Evolutionary conservation across 2,888 invertebrate species (phyloP), one percentile per base, ranked within the genome.

Genomic region (Drosophila anomalipes): DNA sequence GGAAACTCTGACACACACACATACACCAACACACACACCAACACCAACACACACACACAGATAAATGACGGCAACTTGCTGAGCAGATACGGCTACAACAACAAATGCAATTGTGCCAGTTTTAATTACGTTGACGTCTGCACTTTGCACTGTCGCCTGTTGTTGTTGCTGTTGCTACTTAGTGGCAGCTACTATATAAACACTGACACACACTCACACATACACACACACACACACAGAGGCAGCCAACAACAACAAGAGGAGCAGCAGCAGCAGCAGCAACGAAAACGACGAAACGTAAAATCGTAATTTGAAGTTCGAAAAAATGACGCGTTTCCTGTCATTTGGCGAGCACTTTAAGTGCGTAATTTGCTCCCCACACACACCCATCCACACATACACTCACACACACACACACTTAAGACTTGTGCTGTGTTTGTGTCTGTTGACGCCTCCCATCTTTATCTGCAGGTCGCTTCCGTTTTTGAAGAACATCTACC

Each of bases 311-410:
- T 88, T 88, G 88, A 90, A 88, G 90, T 90, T 88, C 88, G 90
- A 90, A 88, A 90, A 88, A 90, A 90, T 90, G 90, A 90, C 91
- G 90, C 90, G 90, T 83, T 90, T 90, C 90, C 90, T 90, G 91
- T 84, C 89, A 87, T 90, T 90, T 90, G 87, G 91, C 89, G 89
- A 86, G 86, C 86, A 85, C 86, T 89, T 90, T 90, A 85, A 86
- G 90, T 90, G 91, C 90, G 91, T 90, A 90, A 91, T 91, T 91
- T 91, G 82, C 86, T 87, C 86, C 83, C 88, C 53, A 54, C 47
- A 70, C 54, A 54, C 59, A 62, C 41, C 35, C 47, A 41, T 30
- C 12, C 33, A 66, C 22, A 57, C 26, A 28, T 4, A 28, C 39
- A 61, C 44, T n/a, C 12, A 57, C 37, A 66, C 41, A 30, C 41